phyloP scores from a whole-genome alignment of 2,113 vertebrate species.

The Pithys albifrons region DNA sequence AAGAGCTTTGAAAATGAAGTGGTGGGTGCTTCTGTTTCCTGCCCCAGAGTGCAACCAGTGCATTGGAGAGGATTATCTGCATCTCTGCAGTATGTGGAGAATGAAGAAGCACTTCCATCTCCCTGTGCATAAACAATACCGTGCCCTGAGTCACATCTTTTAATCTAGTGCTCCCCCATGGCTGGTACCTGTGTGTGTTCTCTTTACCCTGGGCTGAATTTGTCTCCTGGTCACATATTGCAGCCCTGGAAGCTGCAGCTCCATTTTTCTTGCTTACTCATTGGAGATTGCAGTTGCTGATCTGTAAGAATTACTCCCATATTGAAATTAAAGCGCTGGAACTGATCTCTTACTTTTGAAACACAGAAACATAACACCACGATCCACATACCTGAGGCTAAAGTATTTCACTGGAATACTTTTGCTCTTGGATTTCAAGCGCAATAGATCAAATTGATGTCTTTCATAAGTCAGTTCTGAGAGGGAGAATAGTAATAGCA shows the following conservation, averaged over 20 bases:
- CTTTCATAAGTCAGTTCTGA: neutral
- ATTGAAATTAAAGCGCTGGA: slow-evolving; percentile 51
- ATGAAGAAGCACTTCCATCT: neutral
- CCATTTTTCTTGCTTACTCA: slow-evolving; percentile 35
- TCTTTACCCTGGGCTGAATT: neutral
- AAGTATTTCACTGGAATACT: slow-evolving; percentile 2
- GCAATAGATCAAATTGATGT: neutral
- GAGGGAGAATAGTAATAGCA: neutral
- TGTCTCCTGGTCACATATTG: neutral
- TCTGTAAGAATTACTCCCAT: slow-evolving; percentile 32
- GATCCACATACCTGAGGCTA: neutral
- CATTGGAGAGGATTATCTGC: neutral
- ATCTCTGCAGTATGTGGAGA: neutral
- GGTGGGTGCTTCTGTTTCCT: neutral
- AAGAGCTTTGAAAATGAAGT: neutral
- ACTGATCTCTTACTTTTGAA: slow-evolving; percentile 36
- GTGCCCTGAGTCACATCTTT: neutral
- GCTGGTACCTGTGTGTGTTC: neutral
- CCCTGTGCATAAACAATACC: neutral
- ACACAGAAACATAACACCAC: neutral
- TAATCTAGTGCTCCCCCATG: neutral
- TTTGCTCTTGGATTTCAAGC: neutral
- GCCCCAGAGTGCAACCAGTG: no score
- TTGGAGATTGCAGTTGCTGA: slow-evolving; percentile 5
- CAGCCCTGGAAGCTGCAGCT: neutral